Percentiles rank a stretch among this genome's conserved stretches.
Evolutionary conservation across 2,113 vertebrate genomes (phyloP).

Genomic region (Ictalurus furcatus): DNA sequence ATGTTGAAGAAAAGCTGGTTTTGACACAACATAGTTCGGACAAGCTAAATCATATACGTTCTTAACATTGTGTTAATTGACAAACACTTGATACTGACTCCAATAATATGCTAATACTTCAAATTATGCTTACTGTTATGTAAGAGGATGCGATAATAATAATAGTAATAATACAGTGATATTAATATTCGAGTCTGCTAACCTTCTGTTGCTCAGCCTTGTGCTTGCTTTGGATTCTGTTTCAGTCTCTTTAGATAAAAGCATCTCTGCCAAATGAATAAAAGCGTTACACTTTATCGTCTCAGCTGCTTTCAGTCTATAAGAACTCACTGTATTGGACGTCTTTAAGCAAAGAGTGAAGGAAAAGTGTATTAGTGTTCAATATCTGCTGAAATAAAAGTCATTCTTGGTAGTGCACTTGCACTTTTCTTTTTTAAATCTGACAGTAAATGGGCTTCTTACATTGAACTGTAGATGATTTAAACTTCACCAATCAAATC

Average conservation of each 20-base stretch:
- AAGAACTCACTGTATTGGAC: neutral
- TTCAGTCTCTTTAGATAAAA: conserved; percentile 25
- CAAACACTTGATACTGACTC: neutral
- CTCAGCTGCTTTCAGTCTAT: neutral
- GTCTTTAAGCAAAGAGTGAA: neutral
- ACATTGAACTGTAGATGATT: neutral
- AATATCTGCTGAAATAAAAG: conserved; percentile 14
- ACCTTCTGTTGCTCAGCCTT: neutral
- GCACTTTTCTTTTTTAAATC: neutral
- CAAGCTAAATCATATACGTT: neutral
- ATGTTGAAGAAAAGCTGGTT: neutral
- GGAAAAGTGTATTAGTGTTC: conserved; percentile 15
- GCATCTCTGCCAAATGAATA: conserved; percentile 14
- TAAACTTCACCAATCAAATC: neutral
- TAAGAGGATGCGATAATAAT: neutral
- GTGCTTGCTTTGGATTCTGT: neutral
- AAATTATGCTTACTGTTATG: neutral
- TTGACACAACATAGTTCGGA: neutral
- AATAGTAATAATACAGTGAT: neutral
- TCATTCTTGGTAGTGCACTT: neutral
- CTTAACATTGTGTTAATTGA: neutral
- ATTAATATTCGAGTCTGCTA: neutral
- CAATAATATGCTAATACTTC: neutral
- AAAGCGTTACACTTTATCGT: neutral
- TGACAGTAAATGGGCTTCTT: neutral